Base-by-base conservation (phyloP, 2,113 vertebrate genomes). In the Aphyosemion australe region DNA sequence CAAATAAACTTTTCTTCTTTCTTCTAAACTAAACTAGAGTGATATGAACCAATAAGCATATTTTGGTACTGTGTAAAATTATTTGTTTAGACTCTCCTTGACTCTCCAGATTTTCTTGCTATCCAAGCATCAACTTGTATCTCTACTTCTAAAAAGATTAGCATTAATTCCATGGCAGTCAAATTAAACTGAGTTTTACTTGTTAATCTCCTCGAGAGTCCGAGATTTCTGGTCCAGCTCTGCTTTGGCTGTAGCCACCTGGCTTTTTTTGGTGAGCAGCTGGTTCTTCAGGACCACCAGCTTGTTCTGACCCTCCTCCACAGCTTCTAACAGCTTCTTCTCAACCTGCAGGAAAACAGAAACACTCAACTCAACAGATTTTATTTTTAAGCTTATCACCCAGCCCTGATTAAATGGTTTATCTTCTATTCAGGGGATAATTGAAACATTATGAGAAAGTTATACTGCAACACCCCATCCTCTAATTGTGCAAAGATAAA, bases 151-250 rank as follows among this genome's bases (percentile, higher is more conserved):
- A 14, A 51, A 2, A 21, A 6, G 1, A 26, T 51, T 37, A 7
- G 34, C 4, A 37, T 37, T 37, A 1, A 8, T 37, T 37, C 34
- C 34, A 37, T 37, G 34, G 6, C 6, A 16, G 1, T 43, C 37
- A n/a, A 39, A 43, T 18, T 20, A 41, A 12, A 12, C 2, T 1
- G 2, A 37, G 3, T 32, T 7, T 73, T 79, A 98, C 97, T 89
- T 97, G 60, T 92, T 94, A 56, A 88, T 67, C 53, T 83, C 87
- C 65, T 94, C 67, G 12, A 95, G 57, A 0, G 2, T 82, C 72
- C 82, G 93, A 58, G 88, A 89, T 42, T 88, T 90, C 72, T 94
- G 94, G 51, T 97, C 95, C 61, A 94, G 72, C 62, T 94, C 90
- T 49, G 72, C 85, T 62, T 96, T 96, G 43, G 73, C 76, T 65